Base-by-base conservation (phyloP, 2,888 invertebrate genomes). In the Acleris cristana region DNA sequence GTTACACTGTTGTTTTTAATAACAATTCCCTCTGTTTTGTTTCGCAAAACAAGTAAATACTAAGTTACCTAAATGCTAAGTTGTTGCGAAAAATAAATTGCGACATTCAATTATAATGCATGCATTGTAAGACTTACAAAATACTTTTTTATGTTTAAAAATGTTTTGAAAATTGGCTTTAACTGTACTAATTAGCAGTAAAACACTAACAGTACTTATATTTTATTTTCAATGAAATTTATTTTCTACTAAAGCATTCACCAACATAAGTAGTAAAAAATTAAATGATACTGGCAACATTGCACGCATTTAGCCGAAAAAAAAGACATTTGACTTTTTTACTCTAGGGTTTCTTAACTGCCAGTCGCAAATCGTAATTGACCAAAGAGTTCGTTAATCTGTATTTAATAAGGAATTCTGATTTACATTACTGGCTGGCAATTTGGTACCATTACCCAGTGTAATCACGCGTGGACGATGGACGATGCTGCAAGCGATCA, bases 131-230 rank as follows among this genome's bases (percentile, higher is more conserved):
- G 5, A 21, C 40, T 60, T 65, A 51, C 65, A 49, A 55, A 59
- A 54, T 48, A 30, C 18, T 14, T 30, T 52, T 16, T 16, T 54
- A 30, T 58, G 23, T 59, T 59, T 34, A 19, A 0, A 4, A 40
- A 40, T 40, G 40, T 14, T 40, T 53, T 16, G 48, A 34, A 48
- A 26, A 14, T 34, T 21, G 30, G 40, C 40, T 14, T 40, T 40
- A 14, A 40, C 40, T 40, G 5, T 64, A 65, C 59, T 65, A 65
- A 60, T 65, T 60, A 48, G 30, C 18, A 23, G 49, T 49, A 54
- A 49, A 40, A 49, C 14, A 14, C 10, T 12, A 12, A 40, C 14
- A 40, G 14, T 40, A 40, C 2, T 26, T 7, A 26, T 26, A 4
- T 40, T 40, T 40, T 40, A 14, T 14, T 40, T 40, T 14, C 40